Evolutionary conservation across 2,797 vertebrate genomes (phyloP), one percentile per base, ranked within the genome.

Genomic region (Catharus ustulatus): DNA sequence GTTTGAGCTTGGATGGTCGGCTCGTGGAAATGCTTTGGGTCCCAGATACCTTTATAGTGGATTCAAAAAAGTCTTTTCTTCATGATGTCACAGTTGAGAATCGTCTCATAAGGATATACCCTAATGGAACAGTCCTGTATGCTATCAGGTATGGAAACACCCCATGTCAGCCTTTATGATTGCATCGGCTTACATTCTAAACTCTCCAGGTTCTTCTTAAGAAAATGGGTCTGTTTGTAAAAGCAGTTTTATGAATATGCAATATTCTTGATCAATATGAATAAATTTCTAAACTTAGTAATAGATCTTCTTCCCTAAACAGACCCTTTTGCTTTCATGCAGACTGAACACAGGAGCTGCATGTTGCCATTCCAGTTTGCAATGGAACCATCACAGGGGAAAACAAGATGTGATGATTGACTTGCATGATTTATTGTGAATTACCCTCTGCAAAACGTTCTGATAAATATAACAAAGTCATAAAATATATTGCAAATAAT

Each of bases 61-160:
- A 99, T 97, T 99, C 99, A 80, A 99, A 99, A 96, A 99, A 98
- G 96, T 99, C 98, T 87, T 99, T 99, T 95, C 98, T 99, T 94
- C 99, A 99, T 82, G 98, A 99, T 97, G 98, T 99, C 96, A 99
- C 99, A 15, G 98, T 99, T 92, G 98, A 99, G 95, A 99, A 99
- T 97, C 98, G 98, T 89, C 98, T 99, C 18, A 99, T 99, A 96
- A 98, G 98, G 95, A 99, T 99, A 97, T 99, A 99, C 75, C 99
- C 99, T 72, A 99, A 99, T 5, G 99, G 99, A 93, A 99, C 98
- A 11, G 98, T 99, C 74, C 97, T 99, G 69, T 99, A 99, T 72
- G 99, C 98, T 2, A 96, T 99, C 85, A 98, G 98, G 99, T 99
- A 85, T 24, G 93, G 94, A 84, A 61, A 69, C n/a, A 42, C 23